Evolutionary conservation across 2,888 invertebrate species (phyloP).

Genomic region (Phortica magna): DNA sequence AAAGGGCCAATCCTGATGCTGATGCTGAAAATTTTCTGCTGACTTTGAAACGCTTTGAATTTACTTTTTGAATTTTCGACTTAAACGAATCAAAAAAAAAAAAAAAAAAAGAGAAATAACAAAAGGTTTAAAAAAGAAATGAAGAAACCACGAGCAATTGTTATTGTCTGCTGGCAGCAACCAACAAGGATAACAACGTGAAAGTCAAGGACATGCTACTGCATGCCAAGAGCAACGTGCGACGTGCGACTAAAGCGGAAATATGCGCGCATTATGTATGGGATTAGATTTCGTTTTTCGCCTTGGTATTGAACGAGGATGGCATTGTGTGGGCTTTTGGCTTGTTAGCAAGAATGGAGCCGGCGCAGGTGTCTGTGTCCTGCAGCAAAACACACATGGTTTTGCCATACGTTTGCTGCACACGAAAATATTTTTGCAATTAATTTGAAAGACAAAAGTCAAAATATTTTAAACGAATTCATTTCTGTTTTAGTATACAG

Average conservation of each 20-base stretch:
- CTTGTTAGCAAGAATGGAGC: background rate
- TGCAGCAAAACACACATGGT: background rate
- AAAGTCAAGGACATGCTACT: constrained; percentile 30
- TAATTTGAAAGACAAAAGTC: constrained; percentile 16
- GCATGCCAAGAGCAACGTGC: background rate
- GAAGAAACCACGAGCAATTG: background rate
- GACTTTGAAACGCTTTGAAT: constrained; percentile 19
- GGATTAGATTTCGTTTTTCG: constrained; percentile 9
- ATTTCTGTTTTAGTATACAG: background rate
- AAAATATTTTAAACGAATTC: constrained; percentile 21
- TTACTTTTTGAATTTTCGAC: constrained; percentile 22
- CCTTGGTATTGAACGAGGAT: background rate
- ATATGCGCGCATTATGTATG: constrained; percentile 23
- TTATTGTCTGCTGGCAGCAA: background rate
- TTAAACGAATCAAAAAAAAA: background rate
- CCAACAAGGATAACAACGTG: constrained; percentile 14
- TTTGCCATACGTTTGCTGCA: no score
- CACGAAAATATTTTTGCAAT: constrained; percentile 7
- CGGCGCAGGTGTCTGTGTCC: background rate
- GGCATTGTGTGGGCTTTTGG: background rate
- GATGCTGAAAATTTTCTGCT: constrained; percentile 4
- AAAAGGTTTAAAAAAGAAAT: background rate
- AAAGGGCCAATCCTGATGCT: background rate
- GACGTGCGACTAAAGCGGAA: constrained; percentile 10
- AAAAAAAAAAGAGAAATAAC: constrained; percentile 6